A percentile compares a stretch with the other conserved stretches of the same genome.
Evolutionary conservation across 2,797 vertebrate genomes (phyloP).

Genomic region (Linurgus olivaceus): DNA sequence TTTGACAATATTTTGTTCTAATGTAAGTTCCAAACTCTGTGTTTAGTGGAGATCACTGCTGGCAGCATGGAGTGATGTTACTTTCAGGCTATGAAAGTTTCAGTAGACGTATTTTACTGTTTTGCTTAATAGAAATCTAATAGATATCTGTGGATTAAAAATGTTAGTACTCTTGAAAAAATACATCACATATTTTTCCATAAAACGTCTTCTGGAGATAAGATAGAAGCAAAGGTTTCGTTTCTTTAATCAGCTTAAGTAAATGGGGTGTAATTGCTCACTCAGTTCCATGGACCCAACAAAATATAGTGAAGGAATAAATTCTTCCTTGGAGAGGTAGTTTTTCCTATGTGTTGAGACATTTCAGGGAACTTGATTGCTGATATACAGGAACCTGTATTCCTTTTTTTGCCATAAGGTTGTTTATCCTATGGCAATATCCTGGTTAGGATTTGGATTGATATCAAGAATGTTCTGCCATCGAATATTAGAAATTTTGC

Average conservation of each 20-base stretch:
- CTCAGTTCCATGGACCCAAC: neutral
- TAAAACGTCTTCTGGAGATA: neutral
- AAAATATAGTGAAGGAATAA: neutral
- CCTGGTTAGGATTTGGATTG: neutral
- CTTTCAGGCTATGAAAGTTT: neutral
- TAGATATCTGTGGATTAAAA: neutral
- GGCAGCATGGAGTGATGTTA: neutral
- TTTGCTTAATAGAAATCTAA: neutral
- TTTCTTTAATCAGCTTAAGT: neutral
- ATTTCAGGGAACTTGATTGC: neutral
- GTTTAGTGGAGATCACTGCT: neutral
- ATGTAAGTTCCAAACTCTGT: neutral
- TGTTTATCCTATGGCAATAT: neutral
- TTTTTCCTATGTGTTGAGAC: neutral
- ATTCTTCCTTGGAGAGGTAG: neutral
- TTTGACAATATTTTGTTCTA: neutral
- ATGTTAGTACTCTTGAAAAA: neutral
- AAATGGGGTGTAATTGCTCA: neutral
- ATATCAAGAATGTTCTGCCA: neutral
- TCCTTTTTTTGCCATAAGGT: neutral
- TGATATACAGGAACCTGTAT: neutral
- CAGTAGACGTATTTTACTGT: neutral
- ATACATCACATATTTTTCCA: neutral
- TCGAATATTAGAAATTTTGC: neutral
- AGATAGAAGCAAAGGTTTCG: neutral